Percentiles rank a stretch among this genome's conserved stretches.
phyloP scores from a whole-genome alignment of 2,113 vertebrate genomes.

The Prietella phreatophila region DNA sequence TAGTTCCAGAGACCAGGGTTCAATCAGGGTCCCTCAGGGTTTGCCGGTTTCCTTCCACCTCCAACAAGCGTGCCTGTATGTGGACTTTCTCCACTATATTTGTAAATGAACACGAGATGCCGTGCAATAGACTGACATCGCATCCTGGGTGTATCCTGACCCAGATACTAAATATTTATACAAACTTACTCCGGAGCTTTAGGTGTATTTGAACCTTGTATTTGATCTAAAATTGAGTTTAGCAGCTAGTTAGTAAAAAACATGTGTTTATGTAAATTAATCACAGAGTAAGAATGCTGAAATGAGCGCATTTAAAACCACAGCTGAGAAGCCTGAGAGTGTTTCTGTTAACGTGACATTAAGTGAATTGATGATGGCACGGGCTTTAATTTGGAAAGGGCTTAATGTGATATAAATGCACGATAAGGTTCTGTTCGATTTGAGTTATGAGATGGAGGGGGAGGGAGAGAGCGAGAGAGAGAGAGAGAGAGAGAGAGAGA shows the following conservation, averaged over 20 bases:
- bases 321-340: neutral
- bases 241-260: conserved; percentile 3
- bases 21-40: neutral
- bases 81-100: neutral
- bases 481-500: conserved; percentile 42
- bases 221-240: neutral
- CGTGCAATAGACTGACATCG: neutral
- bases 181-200: neutral
- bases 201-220: neutral
- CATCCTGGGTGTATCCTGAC: neutral
- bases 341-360: conserved; percentile 57
- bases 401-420: conserved; percentile 66
- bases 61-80: neutral
- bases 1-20: neutral
- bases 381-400: conserved; percentile 59
- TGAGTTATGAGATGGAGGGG: conserved; percentile 65
- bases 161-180: neutral
- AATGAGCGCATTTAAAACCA: neutral
- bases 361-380: conserved; percentile 63
- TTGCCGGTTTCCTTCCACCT: neutral
- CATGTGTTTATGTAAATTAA: conserved; percentile 12
- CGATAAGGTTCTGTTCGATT: conserved; percentile 68
- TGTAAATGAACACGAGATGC: neutral
- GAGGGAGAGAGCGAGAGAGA: conserved; percentile 58
- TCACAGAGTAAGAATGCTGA: neutral